Base-by-base conservation (phyloP, 2,888 invertebrate species). In the Eupithecia subumbrata region DNA sequence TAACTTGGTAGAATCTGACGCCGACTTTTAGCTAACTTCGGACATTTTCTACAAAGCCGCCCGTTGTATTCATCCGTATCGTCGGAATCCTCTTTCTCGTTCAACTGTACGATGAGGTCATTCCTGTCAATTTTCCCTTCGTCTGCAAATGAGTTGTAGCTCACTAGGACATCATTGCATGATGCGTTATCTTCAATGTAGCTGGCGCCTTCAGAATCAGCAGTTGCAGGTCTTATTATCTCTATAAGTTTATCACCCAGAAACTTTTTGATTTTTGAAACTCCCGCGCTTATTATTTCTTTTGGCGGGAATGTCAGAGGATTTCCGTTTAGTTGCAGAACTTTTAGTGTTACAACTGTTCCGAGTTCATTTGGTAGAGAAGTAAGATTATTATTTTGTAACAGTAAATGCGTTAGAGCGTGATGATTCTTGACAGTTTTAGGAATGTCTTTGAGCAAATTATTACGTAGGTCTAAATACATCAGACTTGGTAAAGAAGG, bases 401-500 rank as follows among this genome's bases (percentile, higher is more conserved):
- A 86, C 30, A 97, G 89, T 72, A 97, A 86, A 77, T 96, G 96
- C 72, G 96, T 96, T 34, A 97, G 91, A 79, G 86, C 88, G 70
- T 85, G 85, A 81, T 97, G 97, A 79, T 95, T 87, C 77, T 95
- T 95, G 30, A 97, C 94, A 4, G 94, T 91, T 77, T 84, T 88
- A 2, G 97, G 97, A 72, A 97, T 87, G 18, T 87, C 89, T 7
- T 85, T 90, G 14, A 97, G 84, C 73, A 91, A 84, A 86, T 97
- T 97, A 78, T 96, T 95, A 82, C 97, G 93, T 12, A 96, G 84
- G 85, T 97, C 97, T 12, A 97, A 87, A 96, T 96, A 97, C 86
- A 94, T 95, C 2, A 97, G 91, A 82, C 89, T 90, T 12, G 93
- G 95, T 22, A 97, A 87, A 60, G 88, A 89, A 25, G 89, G 87